Evolutionary conservation across 2,113 vertebrate genomes (phyloP).

Genomic region (Ursus arctos): DNA sequence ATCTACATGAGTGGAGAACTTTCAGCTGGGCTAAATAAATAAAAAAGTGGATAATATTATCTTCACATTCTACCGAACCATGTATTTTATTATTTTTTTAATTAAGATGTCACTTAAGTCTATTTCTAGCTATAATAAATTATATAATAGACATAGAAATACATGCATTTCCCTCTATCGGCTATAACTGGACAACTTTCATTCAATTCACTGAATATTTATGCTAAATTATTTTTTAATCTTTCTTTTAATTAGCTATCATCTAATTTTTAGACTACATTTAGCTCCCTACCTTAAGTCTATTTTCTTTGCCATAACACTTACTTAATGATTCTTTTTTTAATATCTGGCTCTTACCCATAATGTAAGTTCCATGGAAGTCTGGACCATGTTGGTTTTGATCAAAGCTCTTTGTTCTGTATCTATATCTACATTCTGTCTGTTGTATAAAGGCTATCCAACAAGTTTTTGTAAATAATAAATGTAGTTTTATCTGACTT

Average conservation of each 20-base stretch:
- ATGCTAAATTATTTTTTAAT: neutral
- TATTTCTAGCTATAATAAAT: neutral
- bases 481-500: neutral
- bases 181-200: neutral
- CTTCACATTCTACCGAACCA: neutral
- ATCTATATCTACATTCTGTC: neutral
- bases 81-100: neutral
- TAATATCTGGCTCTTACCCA: neutral
- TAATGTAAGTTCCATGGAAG: neutral
- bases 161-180: neutral
- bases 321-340: neutral
- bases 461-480: neutral
- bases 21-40: neutral
- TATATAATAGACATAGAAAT: neutral
- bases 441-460: neutral
- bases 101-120: neutral
- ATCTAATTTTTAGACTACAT: neutral
- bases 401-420: neutral
- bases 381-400: neutral
- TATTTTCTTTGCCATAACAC: neutral
- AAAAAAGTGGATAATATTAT: neutral
- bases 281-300: neutral
- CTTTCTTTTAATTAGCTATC: neutral
- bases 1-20: neutral
- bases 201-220: neutral